Conservation (phyloP, 2,888 invertebrate genomes). For the Cephus rjabovi region DNA sequence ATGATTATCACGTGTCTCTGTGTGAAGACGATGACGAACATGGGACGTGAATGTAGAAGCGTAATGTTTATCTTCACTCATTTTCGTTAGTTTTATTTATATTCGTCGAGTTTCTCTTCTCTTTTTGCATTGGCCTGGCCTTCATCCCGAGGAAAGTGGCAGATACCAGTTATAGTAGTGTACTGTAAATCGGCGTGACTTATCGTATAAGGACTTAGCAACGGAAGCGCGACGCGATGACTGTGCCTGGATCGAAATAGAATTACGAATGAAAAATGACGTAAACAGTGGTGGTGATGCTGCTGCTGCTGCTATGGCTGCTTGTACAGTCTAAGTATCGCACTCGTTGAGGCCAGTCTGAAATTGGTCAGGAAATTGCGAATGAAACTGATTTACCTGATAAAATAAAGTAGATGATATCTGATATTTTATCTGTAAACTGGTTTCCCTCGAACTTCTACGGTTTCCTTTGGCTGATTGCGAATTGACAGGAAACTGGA, state of each 20-base stretch:
- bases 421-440: background rate
- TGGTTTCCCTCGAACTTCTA: background rate
- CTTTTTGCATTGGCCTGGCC: background rate
- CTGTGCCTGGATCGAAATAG: background rate
- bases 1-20: background rate
- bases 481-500: background rate
- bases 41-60: background rate
- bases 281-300: background rate
- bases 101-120: background rate
- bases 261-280: slow-evolving; percentile 2
- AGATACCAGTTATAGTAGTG: background rate
- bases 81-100: background rate
- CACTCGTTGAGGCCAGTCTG: background rate
- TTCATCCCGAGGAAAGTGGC: background rate
- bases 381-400: background rate
- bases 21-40: background rate
- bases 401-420: background rate
- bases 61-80: background rate
- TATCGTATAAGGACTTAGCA: background rate
- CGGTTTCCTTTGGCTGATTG: background rate
- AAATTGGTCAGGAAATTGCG: background rate
- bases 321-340: background rate
- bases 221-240: background rate
- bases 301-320: background rate
- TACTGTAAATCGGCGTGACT: background rate